Percentiles rank a stretch among this genome's conserved stretches.
Evolutionary conservation across 2,888 invertebrate species (phyloP).

Genomic region (Cylloceria caligata): DNA sequence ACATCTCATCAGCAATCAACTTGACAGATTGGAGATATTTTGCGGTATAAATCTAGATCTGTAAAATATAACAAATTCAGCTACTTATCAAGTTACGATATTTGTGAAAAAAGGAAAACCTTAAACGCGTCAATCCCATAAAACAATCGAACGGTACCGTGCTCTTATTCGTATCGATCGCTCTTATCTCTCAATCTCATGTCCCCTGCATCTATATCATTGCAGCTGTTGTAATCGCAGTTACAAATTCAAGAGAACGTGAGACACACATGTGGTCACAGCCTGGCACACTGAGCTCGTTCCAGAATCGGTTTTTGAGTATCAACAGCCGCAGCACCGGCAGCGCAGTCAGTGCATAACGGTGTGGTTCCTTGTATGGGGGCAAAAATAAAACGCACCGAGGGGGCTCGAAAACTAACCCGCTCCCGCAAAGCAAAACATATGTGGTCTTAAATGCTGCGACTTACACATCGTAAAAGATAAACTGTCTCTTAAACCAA

Average conservation of each 20-base stretch:
- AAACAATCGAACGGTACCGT: constrained; percentile 22
- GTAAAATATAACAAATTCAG: too few relatives aligned
- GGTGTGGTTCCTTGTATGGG: constrained; percentile 22
- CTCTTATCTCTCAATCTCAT: constrained; percentile 54
- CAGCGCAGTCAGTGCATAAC: constrained; percentile 18
- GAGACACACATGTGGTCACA: constrained; percentile 64
- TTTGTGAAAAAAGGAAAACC: too few relatives aligned
- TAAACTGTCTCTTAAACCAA: neutral
- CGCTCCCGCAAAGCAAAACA: constrained; percentile 65
- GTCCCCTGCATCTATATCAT: constrained; percentile 63
- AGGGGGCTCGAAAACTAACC: constrained; percentile 48
- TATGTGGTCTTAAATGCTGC: constrained; percentile 49
- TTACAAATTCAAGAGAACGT: constrained; percentile 39
- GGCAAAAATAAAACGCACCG: constrained; percentile 62
- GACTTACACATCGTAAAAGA: constrained; percentile 16
- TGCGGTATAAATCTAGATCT: too few relatives aligned
- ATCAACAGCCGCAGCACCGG: constrained; percentile 38
- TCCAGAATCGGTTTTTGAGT: constrained; percentile 41
- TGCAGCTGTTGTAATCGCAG: constrained; percentile 16
- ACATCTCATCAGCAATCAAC: too few relatives aligned
- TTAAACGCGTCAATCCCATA: constrained; percentile 29
- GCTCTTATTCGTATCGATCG: constrained; percentile 5
- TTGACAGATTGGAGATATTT: too few relatives aligned
- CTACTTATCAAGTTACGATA: too few relatives aligned
- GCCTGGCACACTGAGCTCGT: constrained; percentile 52